Percentiles rank a stretch among this genome's conserved stretches.
Evolutionary conservation across 2,888 invertebrate species (phyloP).

Genomic region (Pyrrhia umbra): DNA sequence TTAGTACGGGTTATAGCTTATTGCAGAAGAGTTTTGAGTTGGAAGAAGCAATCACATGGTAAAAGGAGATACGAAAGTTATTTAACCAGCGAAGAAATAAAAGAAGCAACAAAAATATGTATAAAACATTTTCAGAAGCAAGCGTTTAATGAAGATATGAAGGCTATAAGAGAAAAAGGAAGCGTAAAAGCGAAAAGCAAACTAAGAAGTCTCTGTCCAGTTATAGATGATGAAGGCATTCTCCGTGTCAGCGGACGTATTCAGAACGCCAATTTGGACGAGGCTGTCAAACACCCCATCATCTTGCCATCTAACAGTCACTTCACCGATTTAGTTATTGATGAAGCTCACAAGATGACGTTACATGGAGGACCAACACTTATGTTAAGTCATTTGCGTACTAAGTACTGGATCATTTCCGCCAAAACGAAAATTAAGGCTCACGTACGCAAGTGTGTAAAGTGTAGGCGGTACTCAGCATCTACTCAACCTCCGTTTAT

Average conservation of each 20-base stretch:
- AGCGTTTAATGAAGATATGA: not conserved
- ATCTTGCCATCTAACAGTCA: not conserved
- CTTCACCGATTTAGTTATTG: not conserved
- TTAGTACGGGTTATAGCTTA: not conserved
- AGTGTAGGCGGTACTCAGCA: constrained; percentile 5
- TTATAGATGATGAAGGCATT: not conserved
- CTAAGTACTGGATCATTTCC: not conserved
- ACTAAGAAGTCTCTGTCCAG: not conserved
- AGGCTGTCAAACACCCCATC: not conserved
- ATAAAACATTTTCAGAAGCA: not conserved
- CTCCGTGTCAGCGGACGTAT: not conserved
- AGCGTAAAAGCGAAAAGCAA: constrained; percentile 1
- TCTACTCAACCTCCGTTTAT: constrained; percentile 1
- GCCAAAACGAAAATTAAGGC: not conserved
- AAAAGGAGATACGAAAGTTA: not conserved
- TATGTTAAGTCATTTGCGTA: not conserved
- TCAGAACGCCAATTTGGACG: not conserved
- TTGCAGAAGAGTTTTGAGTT: not conserved
- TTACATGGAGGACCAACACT: too few species aligned
- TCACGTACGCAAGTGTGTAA: not conserved
- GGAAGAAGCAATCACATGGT: not conserved
- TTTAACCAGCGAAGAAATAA: not conserved
- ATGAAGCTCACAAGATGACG: not conserved
- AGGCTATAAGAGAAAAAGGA: not conserved
- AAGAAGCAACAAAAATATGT: not conserved